Base-by-base conservation (phyloP, 2,113 vertebrate species). In the Hydrochoerus hydrochaeris region DNA sequence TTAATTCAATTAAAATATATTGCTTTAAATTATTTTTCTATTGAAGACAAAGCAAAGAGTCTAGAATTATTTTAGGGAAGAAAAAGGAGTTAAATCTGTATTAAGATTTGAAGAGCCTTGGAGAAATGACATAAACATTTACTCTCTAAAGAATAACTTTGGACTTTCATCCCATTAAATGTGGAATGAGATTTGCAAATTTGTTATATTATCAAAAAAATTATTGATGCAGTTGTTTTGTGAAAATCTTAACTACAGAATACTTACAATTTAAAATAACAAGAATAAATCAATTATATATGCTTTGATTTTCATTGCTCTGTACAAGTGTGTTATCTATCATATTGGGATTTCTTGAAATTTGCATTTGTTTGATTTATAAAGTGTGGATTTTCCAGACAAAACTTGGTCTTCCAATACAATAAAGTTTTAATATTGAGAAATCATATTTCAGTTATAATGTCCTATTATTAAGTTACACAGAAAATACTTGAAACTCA, bases 371-470 rank as follows among this genome's bases (percentile, higher is more conserved):
- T 62, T 88, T 83, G 41, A 90, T 49, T 87, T 58, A 58, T 11
- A 82, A 90, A 90, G 24, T 28, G 19, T 86, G n/a, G 54, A 12
- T 73, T 90, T 88, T 14, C 46, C 20, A 60, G 44, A 35, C 35
- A 89, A 86, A 89, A 73, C 7, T 91, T 91, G 5, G 1, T 49
- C n/a, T 4, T 0, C 1, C 22, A 94, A 5, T 46, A 28, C 20
- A 85, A 85, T 88, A 38, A 90, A 92, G 1, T 89, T 69, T 95
- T 85, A 92, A 90, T 88, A 30, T n/a, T 49, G 26, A 69, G 26
- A 92, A 96, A 94, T 1, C 4, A 44, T 46, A 12, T 89, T 73
- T 81, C 32, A 63, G 2, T 69, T 78, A n/a, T 22, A 90, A 65
- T 86, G 82, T 58, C 12, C 57, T 67, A 62, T 17, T 90, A 63